Evolutionary conservation across 2,113 vertebrate species (phyloP).

Genomic region (Gorsachius goisagi): DNA sequence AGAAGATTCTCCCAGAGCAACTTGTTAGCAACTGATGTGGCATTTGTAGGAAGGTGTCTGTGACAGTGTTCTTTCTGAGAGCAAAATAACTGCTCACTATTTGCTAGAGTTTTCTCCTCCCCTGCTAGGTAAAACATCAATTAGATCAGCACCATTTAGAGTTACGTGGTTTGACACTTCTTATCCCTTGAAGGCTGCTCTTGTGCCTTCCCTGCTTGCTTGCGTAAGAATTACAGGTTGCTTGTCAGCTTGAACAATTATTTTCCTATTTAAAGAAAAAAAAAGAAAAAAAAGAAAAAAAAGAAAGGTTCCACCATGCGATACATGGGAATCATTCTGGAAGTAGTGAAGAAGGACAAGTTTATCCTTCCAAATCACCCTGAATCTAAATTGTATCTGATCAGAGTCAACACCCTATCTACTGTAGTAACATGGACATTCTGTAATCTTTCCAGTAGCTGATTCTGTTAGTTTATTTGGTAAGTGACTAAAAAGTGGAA

Average conservation of each 20-base stretch:
- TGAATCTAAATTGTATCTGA: background rate
- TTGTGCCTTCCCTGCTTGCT: background rate
- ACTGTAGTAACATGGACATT: background rate
- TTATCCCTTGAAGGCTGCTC: constrained; percentile 8
- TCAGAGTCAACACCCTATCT: background rate
- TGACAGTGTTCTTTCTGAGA: background rate
- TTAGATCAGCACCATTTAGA: constrained; percentile 22
- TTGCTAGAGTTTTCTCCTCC: background rate
- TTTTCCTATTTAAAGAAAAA: background rate
- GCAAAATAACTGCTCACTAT: background rate
- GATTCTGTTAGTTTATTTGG: background rate
- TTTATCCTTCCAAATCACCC: background rate
- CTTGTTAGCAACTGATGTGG: constrained; percentile 18
- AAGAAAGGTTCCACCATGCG: background rate
- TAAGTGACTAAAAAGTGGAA: background rate
- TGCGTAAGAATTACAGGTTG: background rate
- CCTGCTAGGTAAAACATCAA: constrained; percentile 9
- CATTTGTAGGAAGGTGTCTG: background rate
- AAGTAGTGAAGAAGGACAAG: background rate
- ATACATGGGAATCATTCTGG: background rate
- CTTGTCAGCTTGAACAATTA: constrained; percentile 14
- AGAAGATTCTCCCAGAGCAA: constrained; percentile 33
- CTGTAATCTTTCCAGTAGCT: background rate
- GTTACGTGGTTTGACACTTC: background rate
- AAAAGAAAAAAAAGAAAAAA: background rate